Conservation (phyloP, 2,113 vertebrate genomes). For the Anhinga anhinga region DNA sequence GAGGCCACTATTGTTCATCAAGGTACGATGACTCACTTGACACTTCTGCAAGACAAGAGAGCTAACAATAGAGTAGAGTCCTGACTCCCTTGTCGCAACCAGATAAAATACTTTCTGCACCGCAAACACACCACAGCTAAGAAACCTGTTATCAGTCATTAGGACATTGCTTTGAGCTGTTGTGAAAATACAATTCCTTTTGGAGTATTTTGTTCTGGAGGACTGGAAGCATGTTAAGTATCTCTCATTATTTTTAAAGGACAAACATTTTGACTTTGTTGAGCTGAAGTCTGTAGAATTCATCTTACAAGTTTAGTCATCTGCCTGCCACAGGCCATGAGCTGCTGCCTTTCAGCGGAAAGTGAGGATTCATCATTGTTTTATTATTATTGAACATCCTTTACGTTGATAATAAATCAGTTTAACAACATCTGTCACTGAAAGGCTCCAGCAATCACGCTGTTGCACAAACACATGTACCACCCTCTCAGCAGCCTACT, state of each 20-base stretch:
- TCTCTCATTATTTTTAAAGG: neutral
- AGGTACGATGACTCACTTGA: neutral
- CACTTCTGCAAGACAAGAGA: neutral
- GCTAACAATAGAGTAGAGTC: neutral
- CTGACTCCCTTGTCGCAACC: neutral
- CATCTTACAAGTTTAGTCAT: neutral
- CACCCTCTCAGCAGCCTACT: neutral
- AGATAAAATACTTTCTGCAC: neutral
- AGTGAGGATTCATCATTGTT: neutral
- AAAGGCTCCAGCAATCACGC: neutral
- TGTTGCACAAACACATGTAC: neutral
- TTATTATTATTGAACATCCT: neutral
- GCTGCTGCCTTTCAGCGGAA: neutral
- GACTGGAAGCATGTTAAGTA: neutral
- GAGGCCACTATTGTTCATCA: neutral
- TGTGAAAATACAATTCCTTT: neutral
- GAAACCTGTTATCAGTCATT: neutral
- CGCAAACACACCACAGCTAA: neutral
- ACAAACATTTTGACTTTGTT: neutral
- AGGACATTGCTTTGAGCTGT: neutral
- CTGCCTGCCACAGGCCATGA: neutral
- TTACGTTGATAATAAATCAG: neutral
- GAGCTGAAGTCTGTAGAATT: neutral
- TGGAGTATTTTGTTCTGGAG: neutral
- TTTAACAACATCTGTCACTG: neutral